phyloP scores from a whole-genome alignment of 2,113 vertebrate species.

The Xenopus borealis region DNA sequence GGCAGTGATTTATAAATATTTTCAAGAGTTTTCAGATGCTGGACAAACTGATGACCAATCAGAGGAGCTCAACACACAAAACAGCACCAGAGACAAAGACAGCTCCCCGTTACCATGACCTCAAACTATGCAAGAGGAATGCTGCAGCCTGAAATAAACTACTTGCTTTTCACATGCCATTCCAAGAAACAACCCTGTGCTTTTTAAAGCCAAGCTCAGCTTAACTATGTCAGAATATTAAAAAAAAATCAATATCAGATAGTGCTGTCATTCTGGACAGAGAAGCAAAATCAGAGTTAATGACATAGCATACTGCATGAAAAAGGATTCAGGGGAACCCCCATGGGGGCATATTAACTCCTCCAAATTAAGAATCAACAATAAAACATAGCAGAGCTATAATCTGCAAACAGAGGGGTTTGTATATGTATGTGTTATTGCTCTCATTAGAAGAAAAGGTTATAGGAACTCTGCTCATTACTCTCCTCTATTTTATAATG shows the following conservation, averaged over 20 bases:
- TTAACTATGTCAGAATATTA: constrained; percentile 50
- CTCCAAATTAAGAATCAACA: background rate
- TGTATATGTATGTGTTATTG: no score
- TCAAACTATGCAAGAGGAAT: constrained; percentile 9
- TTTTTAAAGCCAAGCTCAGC: constrained; percentile 56
- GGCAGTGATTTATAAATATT: background rate
- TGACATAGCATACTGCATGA: constrained; percentile 47
- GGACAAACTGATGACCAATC: background rate
- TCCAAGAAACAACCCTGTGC: constrained; percentile 55
- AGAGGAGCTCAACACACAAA: background rate
- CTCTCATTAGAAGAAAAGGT: background rate
- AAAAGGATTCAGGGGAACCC: constrained; percentile 53
- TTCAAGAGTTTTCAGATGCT: background rate
- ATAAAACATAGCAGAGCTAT: background rate
- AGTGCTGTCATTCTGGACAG: constrained; percentile 56
- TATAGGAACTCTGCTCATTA: background rate
- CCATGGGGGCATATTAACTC: background rate
- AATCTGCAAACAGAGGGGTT: background rate
- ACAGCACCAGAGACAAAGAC: constrained; percentile 38
- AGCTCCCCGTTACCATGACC: constrained; percentile 19
- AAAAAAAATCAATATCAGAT: constrained; percentile 51
- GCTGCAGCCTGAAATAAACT: constrained; percentile 13
- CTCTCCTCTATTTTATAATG: background rate
- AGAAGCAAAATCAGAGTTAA: constrained; percentile 51
- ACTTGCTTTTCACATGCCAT: constrained; percentile 47